Evolutionary conservation across 2,797 vertebrate species (phyloP).

Genomic region (Sebastes taczanowskii): DNA sequence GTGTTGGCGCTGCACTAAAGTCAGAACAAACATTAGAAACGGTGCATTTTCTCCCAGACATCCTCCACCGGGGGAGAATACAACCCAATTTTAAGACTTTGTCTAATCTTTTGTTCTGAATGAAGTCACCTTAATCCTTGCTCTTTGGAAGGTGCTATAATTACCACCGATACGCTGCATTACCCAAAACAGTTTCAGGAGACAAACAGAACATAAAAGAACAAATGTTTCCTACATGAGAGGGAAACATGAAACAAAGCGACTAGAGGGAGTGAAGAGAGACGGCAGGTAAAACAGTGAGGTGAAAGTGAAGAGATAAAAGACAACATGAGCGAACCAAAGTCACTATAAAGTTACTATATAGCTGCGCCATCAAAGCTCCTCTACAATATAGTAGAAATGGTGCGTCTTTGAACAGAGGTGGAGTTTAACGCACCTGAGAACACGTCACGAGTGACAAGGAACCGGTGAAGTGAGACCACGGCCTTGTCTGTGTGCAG

Average conservation of each 20-base stretch:
- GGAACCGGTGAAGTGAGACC: constrained; percentile 7
- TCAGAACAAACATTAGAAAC: constrained; percentile 6
- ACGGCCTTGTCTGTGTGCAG: neutral
- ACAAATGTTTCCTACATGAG: constrained; percentile 5
- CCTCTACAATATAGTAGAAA: neutral
- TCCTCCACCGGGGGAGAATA: neutral
- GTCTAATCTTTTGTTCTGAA: constrained; percentile 28
- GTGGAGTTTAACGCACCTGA: neutral
- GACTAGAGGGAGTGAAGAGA: neutral
- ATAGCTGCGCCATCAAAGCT: constrained; percentile 8
- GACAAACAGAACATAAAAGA: constrained; percentile 36
- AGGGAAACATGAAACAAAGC: constrained; percentile 4
- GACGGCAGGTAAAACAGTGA: neutral
- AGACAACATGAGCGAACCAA: neutral
- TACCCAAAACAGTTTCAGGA: constrained; percentile 39
- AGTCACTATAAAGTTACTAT: neutral
- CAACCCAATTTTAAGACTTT: constrained; percentile 23
- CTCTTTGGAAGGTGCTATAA: constrained; percentile 53
- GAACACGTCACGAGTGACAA: neutral
- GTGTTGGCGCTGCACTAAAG: neutral
- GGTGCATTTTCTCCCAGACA: neutral
- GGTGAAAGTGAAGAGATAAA: neutral
- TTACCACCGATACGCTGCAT: constrained; percentile 37
- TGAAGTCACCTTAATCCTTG: constrained; percentile 48
- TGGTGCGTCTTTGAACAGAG: neutral